phyloP scores from a whole-genome alignment of 2,888 invertebrate genomes.

The Synanthedon vespiformis region DNA sequence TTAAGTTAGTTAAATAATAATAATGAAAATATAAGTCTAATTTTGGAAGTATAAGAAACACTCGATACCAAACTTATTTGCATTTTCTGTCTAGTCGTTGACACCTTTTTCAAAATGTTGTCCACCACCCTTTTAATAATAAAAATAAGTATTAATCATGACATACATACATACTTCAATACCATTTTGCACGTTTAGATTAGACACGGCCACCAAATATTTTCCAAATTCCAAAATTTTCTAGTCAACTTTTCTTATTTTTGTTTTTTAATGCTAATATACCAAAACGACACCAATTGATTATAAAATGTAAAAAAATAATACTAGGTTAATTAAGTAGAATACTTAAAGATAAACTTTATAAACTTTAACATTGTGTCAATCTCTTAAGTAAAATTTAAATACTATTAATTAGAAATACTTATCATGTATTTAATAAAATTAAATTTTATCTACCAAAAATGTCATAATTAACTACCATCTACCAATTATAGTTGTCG shows the following conservation, averaged over 20 bases:
- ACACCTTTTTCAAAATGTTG: not conserved
- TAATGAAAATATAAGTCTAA: not conserved
- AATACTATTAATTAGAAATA: too few species aligned
- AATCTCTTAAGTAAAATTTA: too few species aligned
- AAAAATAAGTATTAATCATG: too few species aligned
- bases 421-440: too few species aligned
- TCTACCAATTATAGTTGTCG: too few species aligned
- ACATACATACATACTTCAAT: not conserved
- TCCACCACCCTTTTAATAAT: not conserved
- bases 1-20: too few species aligned
- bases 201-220: not conserved
- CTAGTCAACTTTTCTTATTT: slow-evolving; percentile 55
- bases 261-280: slow-evolving; percentile 39
- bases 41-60: not conserved
- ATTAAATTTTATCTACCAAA: too few species aligned
- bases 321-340: slow-evolving; percentile 8
- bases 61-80: slow-evolving; percentile 4
- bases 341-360: slow-evolving; percentile 12
- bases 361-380: too few species aligned
- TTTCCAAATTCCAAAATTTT: slow-evolving; percentile 53
- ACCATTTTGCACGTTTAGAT: not conserved
- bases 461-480: too few species aligned
- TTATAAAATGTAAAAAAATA: slow-evolving; percentile 15
- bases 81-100: slow-evolving; percentile 42
- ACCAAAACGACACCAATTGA: slow-evolving; percentile 42